Base-by-base conservation (phyloP, 1,140 invertebrate species). In the Dendrolimus kikuchii region DNA sequence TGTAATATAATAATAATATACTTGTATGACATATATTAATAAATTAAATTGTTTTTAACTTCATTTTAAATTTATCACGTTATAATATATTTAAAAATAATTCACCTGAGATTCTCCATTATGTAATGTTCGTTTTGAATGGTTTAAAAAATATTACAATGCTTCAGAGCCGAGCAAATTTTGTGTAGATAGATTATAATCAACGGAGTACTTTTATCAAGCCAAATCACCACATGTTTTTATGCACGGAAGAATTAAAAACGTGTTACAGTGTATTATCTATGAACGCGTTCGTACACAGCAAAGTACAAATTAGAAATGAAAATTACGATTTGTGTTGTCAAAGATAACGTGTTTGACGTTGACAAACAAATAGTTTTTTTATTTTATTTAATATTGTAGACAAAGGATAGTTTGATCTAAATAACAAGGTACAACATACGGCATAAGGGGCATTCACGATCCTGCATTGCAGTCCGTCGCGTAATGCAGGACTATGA, bases 41-140 rank as follows among this genome's bases (percentile, higher is more conserved):
- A 23, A 23, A 23, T 23, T 23, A 23, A 23, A 23, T 23, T 23
- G 23, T 23, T 23, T 23, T 23, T 23, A 23, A 23, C 23, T 23
- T 23, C 3, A 1, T 3, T 23, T 23, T 1, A 62, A 58, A 55
- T 52, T n/a, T 57, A 55, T 9, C 45, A 67, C 66, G 69, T 62
- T 64, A 70, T 58, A 55, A 62, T 66, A 64, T 58, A 54, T 46
- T 53, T 54, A 66, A 68, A 73, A 68, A 55, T 59, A 46, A 58
- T 66, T 77, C 59, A 82, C 79, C 64, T 61, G 46, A 65, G 57
- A 52, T 47, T 49, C 52, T 70, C 59, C 79, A 82, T 82, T 81
- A 77, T 82, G 75, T 81, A 81, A 77, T 77, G 67, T 52, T 55
- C 38, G 38, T 45, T 40, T 36, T 50, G 49, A n/a, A 45, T 50